A percentile compares a stretch with the other conserved stretches of the same genome.
Conservation (phyloP, 2,888 invertebrate species). For the Ceriagrion tenellum region DNA sequence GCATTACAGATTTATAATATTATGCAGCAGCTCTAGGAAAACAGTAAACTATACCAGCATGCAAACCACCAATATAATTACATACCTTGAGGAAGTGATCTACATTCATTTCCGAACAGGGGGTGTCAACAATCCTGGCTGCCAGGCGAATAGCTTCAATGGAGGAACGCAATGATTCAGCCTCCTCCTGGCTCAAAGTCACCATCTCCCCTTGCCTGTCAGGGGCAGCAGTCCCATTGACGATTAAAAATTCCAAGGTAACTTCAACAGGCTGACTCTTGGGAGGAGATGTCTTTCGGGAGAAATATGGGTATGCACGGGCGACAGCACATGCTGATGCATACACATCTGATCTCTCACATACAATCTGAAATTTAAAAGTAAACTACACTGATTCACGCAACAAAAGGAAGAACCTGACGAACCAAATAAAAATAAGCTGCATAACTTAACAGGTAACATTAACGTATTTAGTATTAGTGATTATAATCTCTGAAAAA, state of each 20-base stretch:
- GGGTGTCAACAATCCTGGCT: constrained; percentile 91
- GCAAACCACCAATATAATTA: constrained; percentile 20
- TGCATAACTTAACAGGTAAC: no score
- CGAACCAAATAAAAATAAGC: no score
- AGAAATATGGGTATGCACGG: constrained; percentile 88
- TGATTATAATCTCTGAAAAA: no score
- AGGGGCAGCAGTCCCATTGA: constrained; percentile 73
- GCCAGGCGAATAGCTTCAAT: constrained; percentile 85
- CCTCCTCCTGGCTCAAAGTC: constrained; percentile 79
- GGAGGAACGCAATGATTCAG: constrained; percentile 81
- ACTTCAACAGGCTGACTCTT: constrained; percentile 74
- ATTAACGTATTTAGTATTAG: no score
- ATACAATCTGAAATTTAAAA: constrained; percentile 82
- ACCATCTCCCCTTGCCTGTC: constrained; percentile 70
- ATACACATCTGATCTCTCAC: constrained; percentile 87
- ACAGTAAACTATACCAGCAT: not conserved
- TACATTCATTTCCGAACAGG: constrained; percentile 92
- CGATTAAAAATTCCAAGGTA: constrained; percentile 81
- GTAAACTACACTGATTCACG: no score
- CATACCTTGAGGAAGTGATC: constrained; percentile 87
- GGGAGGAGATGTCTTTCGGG: constrained; percentile 78
- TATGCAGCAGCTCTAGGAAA: no score
- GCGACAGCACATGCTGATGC: constrained; percentile 91
- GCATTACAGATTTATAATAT: no score
- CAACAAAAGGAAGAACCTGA: no score